Percentiles rank a stretch among this genome's conserved stretches.
Evolutionary conservation across 2,888 invertebrate genomes (phyloP).

Genomic region (Patella pellucida): DNA sequence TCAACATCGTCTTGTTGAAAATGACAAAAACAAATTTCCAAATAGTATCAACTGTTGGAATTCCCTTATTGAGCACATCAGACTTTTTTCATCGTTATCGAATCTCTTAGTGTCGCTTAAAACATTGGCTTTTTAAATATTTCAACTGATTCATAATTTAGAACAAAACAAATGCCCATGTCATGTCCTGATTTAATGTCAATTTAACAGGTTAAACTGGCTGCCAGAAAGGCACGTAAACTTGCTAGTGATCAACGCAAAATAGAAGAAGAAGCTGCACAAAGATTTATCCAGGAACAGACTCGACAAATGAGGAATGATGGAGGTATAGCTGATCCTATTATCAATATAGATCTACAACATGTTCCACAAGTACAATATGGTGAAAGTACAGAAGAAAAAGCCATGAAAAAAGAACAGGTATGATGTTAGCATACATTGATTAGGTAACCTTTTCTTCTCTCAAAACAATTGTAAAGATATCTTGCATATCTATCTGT

Average conservation of each 20-base stretch:
- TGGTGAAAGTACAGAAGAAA: slow-evolving; percentile 54
- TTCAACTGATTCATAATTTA: too few relatives aligned
- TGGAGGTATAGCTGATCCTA: slow-evolving; percentile 20
- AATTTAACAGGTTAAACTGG: slow-evolving; percentile 58
- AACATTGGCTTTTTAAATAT: too few relatives aligned
- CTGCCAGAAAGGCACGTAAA: slow-evolving; percentile 51
- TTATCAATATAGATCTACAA: slow-evolving; percentile 44
- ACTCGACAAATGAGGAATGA: slow-evolving; percentile 55
- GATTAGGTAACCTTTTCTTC: too few relatives aligned
- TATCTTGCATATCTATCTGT: too few relatives aligned
- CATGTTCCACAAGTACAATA: slow-evolving; percentile 51
- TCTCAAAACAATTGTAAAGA: too few relatives aligned
- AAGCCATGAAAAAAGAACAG: slow-evolving; percentile 64
- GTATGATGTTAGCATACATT: slow-evolving; percentile 34
- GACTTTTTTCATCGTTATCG: too few relatives aligned
- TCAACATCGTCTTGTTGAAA: too few relatives aligned
- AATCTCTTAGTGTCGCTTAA: too few relatives aligned
- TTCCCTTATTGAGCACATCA: too few relatives aligned
- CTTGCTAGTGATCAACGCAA: slow-evolving; percentile 52
- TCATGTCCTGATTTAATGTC: not conserved
- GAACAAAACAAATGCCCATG: too few relatives aligned
- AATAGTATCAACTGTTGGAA: too few relatives aligned
- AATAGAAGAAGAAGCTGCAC: slow-evolving; percentile 60
- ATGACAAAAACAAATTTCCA: too few relatives aligned
- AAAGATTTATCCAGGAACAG: slow-evolving; percentile 61